A percentile compares a stretch with the other conserved stretches of the same genome.
Conservation (phyloP, 2,888 invertebrate genomes). For the Halictus ligatus region DNA sequence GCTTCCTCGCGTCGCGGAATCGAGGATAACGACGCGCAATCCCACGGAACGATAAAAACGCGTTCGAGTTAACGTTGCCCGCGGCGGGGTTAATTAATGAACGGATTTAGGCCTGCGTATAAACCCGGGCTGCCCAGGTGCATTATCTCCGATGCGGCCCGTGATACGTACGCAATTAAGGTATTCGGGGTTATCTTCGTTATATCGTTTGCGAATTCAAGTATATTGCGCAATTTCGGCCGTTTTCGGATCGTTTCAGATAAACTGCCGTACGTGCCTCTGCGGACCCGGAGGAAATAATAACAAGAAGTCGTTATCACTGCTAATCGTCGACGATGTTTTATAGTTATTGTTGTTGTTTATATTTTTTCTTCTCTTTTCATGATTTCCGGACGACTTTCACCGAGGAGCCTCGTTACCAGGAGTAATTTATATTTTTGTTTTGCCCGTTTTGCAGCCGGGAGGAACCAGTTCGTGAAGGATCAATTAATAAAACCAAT, state of each 20-base stretch:
- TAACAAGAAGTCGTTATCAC: slow-evolving; percentile 10
- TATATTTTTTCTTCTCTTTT: background rate
- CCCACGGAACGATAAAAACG: slow-evolving; percentile 30
- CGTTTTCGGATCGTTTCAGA: slow-evolving; percentile 4
- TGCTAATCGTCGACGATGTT: background rate
- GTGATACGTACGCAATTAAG: slow-evolving; percentile 38
- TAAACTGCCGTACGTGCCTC: background rate
- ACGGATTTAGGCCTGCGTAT: slow-evolving; percentile 19
- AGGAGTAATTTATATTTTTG: background rate
- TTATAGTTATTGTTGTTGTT: background rate
- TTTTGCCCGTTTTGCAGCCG: background rate
- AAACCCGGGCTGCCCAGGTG: background rate
- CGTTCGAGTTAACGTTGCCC: slow-evolving; percentile 20
- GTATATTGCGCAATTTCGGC: slow-evolving; percentile 21
- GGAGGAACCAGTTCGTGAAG: background rate
- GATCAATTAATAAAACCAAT: background rate
- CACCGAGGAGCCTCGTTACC: background rate
- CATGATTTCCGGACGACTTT: background rate
- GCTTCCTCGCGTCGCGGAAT: slow-evolving; percentile 17
- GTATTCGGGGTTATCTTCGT: slow-evolving; percentile 28
- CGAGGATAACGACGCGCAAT: slow-evolving; percentile 35
- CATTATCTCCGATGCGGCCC: slow-evolving; percentile 23
- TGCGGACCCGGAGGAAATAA: background rate
- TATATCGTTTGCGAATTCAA: slow-evolving; percentile 12
- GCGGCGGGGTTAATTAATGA: slow-evolving; percentile 40